Percentiles rank a stretch among this genome's conserved stretches.
Conservation (phyloP, 2,888 invertebrate genomes). For the Adelognathus sp. region DNA sequence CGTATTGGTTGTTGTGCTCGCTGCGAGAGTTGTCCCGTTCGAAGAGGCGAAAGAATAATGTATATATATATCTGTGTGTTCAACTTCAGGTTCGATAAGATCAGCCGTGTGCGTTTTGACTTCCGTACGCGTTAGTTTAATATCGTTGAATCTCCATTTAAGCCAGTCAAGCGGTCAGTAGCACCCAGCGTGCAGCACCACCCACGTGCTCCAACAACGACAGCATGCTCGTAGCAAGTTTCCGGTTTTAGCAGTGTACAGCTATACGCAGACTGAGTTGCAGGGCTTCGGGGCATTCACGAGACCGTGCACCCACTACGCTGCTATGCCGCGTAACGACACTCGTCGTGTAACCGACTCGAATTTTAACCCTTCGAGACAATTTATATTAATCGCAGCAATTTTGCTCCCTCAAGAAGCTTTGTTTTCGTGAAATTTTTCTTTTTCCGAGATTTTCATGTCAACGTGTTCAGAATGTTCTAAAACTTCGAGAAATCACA, state of each 20-base stretch:
- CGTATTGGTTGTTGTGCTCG: not conserved
- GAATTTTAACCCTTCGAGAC: not conserved
- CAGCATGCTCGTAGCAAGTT: slow-evolving; percentile 10
- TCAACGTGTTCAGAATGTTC: too few species aligned
- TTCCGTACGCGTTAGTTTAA: slow-evolving; percentile 45
- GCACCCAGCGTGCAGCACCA: slow-evolving; percentile 36
- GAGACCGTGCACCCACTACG: not conserved
- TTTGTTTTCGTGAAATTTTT: too few species aligned
- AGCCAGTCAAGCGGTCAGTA: slow-evolving; percentile 60
- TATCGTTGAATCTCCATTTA: slow-evolving; percentile 40
- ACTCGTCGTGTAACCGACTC: slow-evolving; percentile 47
- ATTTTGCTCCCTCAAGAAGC: too few species aligned
- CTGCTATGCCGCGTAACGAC: not conserved
- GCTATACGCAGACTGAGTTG: not conserved
- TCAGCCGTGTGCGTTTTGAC: slow-evolving; percentile 39
- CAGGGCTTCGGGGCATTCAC: slow-evolving; percentile 36
- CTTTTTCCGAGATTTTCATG: too few species aligned
- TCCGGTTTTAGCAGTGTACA: slow-evolving; percentile 40
- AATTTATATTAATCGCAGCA: not conserved
- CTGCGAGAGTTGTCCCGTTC: not conserved
- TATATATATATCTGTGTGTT: too few species aligned
- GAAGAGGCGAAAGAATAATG: not conserved
- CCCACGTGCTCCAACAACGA: slow-evolving; percentile 35
- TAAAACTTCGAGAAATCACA: too few species aligned
- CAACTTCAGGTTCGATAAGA: slow-evolving; percentile 42